These are phyloP conservation scores for Hirtodrosophila alboralis DNA, from an alignment of 2,888 invertebrate species.

Conservation along the genomic window DNA sequence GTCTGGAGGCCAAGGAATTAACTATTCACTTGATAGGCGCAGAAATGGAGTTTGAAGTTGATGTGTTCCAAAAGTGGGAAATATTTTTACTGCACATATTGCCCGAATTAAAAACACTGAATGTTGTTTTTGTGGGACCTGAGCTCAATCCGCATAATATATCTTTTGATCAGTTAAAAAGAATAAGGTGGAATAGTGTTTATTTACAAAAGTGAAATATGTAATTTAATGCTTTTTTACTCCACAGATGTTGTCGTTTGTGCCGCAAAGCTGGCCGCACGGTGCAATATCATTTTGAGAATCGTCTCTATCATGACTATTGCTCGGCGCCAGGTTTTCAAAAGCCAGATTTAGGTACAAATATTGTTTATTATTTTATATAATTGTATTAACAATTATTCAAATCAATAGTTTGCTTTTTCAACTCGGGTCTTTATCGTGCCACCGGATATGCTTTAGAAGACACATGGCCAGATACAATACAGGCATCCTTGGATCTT, in stretches of 20 bases:
- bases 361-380: not conserved
- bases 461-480: slow-evolving; percentile 89
- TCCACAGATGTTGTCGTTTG: slow-evolving; percentile 85
- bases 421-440: slow-evolving; percentile 90
- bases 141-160: slow-evolving; percentile 87
- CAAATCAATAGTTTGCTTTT: slow-evolving; percentile 86
- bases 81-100: slow-evolving; percentile 88
- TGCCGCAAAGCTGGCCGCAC: slow-evolving; percentile 85
- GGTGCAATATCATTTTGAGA: slow-evolving; percentile 85
- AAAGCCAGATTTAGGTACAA: slow-evolving; percentile 86
- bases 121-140: slow-evolving; percentile 87
- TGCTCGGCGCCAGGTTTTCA: slow-evolving; percentile 81
- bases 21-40: slow-evolving; percentile 85
- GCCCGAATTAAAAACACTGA: slow-evolving; percentile 86
- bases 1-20: slow-evolving; percentile 63
- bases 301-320: slow-evolving; percentile 85
- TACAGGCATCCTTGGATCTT: slow-evolving; percentile 86
- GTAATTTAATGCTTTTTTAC: too few relatives aligned
- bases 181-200: slow-evolving; percentile 86
- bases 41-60: slow-evolving; percentile 90
- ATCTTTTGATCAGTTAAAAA: slow-evolving; percentile 86
- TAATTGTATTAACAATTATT: not conserved
- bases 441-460: slow-evolving; percentile 86
- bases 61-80: slow-evolving; percentile 89
- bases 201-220: too few relatives aligned